Percentiles rank a stretch among this genome's conserved stretches.
Evolutionary conservation across 2,888 invertebrate species (phyloP).

Genomic region (Scelioninae gen. 2): DNA sequence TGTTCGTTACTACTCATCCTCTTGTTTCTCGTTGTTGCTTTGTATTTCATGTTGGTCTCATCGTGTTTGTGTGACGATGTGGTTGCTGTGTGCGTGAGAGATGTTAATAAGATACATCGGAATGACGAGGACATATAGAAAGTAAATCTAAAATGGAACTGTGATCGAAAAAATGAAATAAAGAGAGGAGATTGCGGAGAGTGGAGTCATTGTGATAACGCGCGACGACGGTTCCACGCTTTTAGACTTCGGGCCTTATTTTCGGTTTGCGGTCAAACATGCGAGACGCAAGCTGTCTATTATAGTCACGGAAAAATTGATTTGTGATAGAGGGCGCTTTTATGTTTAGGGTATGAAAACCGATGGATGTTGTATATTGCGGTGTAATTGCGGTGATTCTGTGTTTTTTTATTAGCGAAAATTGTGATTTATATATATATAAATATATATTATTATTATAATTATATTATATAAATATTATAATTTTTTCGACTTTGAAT

Average conservation of each 20-base stretch:
- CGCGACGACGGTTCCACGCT: conserved; percentile 9
- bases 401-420: conserved; percentile 40
- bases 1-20: conserved; percentile 70
- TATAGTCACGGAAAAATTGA: conserved; percentile 24
- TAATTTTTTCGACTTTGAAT: too few relatives aligned
- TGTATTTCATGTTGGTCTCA: background rate
- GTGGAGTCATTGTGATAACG: conserved; percentile 32
- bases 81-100: too few relatives aligned
- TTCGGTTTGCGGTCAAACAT: background rate
- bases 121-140: too few relatives aligned
- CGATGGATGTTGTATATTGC: conserved; percentile 46
- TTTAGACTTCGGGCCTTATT: background rate
- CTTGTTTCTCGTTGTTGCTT: background rate
- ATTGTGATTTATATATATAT: conserved; percentile 42
- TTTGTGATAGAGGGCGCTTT: conserved; percentile 50
- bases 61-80: too few relatives aligned
- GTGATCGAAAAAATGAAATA: too few relatives aligned
- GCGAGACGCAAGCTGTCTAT: background rate
- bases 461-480: too few relatives aligned
- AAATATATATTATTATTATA: conserved; percentile 28
- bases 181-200: background rate
- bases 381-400: conserved; percentile 40
- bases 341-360: conserved; percentile 36
- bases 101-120: too few relatives aligned
- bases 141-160: too few relatives aligned